These are phyloP conservation scores for Scopus umbretta DNA, from an alignment of 2,113 vertebrate genomes.

Conservation along the genomic window DNA sequence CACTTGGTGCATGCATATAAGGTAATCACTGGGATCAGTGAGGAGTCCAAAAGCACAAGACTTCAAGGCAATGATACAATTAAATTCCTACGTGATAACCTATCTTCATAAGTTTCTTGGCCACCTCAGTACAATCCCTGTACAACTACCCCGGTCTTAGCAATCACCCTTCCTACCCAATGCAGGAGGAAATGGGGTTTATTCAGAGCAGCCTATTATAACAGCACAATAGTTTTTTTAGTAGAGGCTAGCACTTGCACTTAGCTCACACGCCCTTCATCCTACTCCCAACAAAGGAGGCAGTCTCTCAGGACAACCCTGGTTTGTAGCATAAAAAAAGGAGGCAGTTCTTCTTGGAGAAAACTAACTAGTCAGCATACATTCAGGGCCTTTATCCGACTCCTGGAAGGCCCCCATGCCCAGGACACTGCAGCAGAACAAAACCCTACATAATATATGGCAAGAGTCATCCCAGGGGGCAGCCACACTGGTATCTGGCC, in stretches of 20 bases:
- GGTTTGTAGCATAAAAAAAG: neutral
- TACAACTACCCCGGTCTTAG: neutral
- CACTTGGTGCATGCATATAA: fast-evolving
- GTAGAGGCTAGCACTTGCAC: neutral
- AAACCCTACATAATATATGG: fast-evolving
- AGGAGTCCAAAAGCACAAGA: neutral
- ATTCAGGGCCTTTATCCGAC: neutral
- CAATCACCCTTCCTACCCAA: neutral
- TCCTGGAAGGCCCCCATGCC: neutral
- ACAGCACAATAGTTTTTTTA: neutral
- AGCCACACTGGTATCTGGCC: neutral
- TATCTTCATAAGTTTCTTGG: neutral
- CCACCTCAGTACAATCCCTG: neutral
- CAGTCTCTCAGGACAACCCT: neutral
- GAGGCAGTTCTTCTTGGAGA: neutral
- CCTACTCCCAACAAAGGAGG: neutral
- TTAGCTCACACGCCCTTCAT: neutral
- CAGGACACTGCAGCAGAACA: neutral
- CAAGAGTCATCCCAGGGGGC: neutral
- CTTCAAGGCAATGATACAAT: neutral
- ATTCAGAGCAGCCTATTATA: neutral
- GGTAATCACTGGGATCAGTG: neutral
- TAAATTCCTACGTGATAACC: neutral
- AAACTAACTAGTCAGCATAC: neutral
- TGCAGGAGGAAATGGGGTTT: neutral